A percentile compares a stretch with the other conserved stretches of the same genome.
Conservation (phyloP, 2,797 vertebrate genomes). For the Lophura swinhoii region DNA sequence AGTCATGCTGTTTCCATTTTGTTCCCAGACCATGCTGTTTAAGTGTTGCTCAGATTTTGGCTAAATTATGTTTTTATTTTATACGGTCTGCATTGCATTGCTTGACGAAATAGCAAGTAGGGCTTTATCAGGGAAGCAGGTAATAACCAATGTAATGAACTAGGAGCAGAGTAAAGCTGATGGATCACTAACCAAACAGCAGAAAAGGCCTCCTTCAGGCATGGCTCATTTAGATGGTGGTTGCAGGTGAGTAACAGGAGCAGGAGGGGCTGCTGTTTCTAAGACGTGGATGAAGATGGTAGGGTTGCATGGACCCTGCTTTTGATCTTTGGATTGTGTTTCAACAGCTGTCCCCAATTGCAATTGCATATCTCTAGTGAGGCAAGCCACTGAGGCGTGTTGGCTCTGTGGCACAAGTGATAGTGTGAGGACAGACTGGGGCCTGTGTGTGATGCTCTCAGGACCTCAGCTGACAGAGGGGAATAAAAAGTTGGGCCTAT, state of each 20-base stretch:
- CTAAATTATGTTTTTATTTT: constrained; percentile 11
- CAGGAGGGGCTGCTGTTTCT: not conserved
- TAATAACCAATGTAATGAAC: constrained; percentile 7
- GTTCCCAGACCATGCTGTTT: not conserved
- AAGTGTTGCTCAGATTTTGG: constrained; percentile 10
- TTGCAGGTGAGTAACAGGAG: not conserved
- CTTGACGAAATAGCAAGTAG: not conserved
- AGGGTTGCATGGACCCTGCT: not conserved
- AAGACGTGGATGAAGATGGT: not conserved
- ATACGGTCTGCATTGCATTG: not conserved
- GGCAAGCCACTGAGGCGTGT: too few species aligned
- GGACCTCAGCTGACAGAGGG: not conserved
- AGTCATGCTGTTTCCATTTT: not conserved
- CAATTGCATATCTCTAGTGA: not conserved
- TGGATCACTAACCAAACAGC: not conserved
- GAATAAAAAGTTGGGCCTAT: not conserved
- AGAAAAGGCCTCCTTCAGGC: not conserved
- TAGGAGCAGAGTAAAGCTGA: not conserved
- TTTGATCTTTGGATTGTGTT: not conserved
- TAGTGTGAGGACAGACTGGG: not conserved
- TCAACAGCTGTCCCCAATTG: not conserved
- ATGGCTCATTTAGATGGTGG: not conserved
- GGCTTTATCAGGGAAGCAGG: not conserved
- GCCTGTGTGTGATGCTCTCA: not conserved
- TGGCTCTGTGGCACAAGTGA: not conserved